These are phyloP conservation scores for Bellardia pandia DNA, from an alignment of 2,888 invertebrate species.

Conservation along the genomic window DNA sequence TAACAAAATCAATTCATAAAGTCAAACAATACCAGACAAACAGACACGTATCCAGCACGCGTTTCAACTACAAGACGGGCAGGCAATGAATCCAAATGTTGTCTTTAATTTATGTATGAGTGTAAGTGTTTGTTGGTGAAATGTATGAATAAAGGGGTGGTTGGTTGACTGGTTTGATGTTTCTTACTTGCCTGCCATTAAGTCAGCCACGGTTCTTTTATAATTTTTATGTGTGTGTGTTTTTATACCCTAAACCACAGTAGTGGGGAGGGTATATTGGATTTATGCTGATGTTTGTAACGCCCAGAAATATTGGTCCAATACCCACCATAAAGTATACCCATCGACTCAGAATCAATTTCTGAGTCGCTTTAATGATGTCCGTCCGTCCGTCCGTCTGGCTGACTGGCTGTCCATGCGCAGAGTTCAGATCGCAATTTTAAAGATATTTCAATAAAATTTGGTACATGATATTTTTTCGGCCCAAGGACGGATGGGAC, in stretches of 20 bases:
- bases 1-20: constrained; percentile 74
- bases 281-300: no score
- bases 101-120: constrained; percentile 29
- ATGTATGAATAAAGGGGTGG: constrained; percentile 34
- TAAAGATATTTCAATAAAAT: no score
- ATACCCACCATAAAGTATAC: no score
- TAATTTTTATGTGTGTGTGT: constrained; percentile 38
- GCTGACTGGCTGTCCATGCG: no score
- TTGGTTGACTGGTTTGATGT: constrained; percentile 35
- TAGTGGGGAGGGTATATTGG: no score
- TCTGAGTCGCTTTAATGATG: no score
- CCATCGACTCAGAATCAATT: no score
- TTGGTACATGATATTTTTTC: no score
- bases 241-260: not conserved
- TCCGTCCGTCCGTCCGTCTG: no score
- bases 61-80: not conserved
- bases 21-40: constrained; percentile 68
- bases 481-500: no score
- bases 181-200: constrained; percentile 54
- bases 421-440: no score
- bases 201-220: constrained; percentile 62
- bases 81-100: constrained; percentile 25
- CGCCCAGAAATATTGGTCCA: no score
- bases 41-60: constrained; percentile 43
- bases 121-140: not conserved